phyloP scores from a whole-genome alignment of 2,797 vertebrate species.

The Helostoma temminkii region DNA sequence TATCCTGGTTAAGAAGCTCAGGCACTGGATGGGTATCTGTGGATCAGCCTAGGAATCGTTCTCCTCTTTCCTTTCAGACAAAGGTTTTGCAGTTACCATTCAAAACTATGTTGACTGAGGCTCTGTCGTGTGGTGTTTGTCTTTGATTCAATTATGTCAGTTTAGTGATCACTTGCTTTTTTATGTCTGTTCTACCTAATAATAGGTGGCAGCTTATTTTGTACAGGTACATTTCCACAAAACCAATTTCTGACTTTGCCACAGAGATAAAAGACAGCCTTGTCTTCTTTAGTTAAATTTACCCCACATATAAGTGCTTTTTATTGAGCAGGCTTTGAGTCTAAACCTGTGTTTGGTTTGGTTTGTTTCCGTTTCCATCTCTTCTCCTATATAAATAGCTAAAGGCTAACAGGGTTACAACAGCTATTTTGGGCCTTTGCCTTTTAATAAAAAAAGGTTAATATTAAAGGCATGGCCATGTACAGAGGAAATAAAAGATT shows the following conservation, averaged over 20 bases:
- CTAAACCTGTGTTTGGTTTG: neutral
- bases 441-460: slow-evolving; percentile 4
- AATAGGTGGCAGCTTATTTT: no score
- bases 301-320: no score
- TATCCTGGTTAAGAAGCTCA: neutral
- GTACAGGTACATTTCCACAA: neutral
- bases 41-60: neutral
- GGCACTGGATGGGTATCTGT: neutral
- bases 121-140: neutral
- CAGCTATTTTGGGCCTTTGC: neutral
- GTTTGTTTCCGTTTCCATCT: neutral
- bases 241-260: neutral
- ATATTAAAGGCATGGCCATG: neutral
- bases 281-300: neutral
- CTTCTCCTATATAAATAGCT: no score
- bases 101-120: neutral
- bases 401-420: neutral
- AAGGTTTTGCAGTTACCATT: neutral
- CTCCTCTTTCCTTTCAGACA: neutral
- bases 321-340: neutral
- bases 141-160: neutral
- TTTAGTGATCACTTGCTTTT: neutral
- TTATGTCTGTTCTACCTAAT: neutral
- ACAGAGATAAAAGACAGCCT: neutral
- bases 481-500: neutral